Evolutionary conservation across 2,888 invertebrate species (phyloP), one percentile per base, ranked within the genome.

Genomic region (Thymelicus acteon): DNA sequence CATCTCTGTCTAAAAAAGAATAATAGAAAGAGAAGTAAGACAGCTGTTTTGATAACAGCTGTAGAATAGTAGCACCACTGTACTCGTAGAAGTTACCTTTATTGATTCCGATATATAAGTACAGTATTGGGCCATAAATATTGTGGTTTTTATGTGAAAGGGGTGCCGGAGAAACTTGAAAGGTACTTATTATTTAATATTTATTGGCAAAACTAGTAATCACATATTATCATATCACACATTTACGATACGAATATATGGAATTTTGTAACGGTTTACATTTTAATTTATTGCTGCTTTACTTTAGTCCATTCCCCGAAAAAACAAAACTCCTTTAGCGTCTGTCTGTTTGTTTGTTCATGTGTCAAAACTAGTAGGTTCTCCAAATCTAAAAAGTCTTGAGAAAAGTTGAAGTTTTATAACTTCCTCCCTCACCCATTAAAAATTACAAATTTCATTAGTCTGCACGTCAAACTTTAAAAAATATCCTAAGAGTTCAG

Each of bases 31-130:
- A 75, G 74, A 76, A 75, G 76, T 73, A 76, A 57, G 62, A 40
- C 44, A 49, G 48, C 68, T 73, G 73, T 72, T 77, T 77, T 73
- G 76, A 77, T 72, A 77, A 77, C 77, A 78, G 76, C 74, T 77
- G 77, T 75, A 78, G 72, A 80, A 75, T 79, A 79, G 80, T 79
- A n/a, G 58, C 37, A 39, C 54, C 24, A 58, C 31, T 31, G 31
- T n/a, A n/a, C n/a, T n/a, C n/a, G n/a, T 31, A 61, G 61, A 44
- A 61, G 15, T 24, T 63, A 61, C 54, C 83, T 88, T 85, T 88
- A 88, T 85, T 85, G 87, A 84, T 85, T 84, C 74, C 77, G 77
- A 82, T 83, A 79, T 80, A 83, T 82, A 79, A 80, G 84, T 82
- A 83, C 82, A 80, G 82, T 76, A 77, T 78, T 71, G 74, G 70